A percentile compares a stretch with the other conserved stretches of the same genome.
These are phyloP conservation scores for Megaptera novaeangliae DNA, from an alignment of 2,113 vertebrate species.

Conservation along the genomic window DNA sequence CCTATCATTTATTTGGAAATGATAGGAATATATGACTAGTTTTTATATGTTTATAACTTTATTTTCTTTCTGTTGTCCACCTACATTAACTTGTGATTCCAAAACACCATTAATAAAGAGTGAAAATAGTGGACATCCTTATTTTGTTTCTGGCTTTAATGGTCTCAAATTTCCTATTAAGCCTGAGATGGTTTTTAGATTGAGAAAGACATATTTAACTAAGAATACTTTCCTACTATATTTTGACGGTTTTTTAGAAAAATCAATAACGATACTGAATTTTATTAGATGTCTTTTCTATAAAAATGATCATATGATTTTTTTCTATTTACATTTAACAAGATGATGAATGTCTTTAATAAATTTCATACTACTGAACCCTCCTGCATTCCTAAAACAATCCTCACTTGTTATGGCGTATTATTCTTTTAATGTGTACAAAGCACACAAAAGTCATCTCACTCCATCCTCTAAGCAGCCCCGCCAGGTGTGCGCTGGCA, in stretches of 20 bases:
- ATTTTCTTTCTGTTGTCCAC: background rate
- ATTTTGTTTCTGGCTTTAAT: background rate
- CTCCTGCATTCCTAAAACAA: background rate
- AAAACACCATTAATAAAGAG: background rate
- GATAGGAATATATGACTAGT: background rate
- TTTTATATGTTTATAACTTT: background rate
- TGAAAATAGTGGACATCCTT: background rate
- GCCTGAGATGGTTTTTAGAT: background rate
- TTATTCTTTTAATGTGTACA: background rate
- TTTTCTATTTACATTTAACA: slow-evolving; percentile 15
- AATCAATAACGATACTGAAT: background rate
- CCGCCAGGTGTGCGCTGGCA: accelerated
- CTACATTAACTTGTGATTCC: background rate
- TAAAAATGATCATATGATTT: background rate
- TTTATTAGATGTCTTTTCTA: background rate
- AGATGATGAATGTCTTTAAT: background rate
- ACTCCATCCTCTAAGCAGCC: background rate
- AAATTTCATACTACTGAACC: background rate
- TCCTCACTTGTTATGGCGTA: background rate
- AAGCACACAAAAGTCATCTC: background rate
- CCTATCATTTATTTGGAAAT: background rate
- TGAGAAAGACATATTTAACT: background rate
- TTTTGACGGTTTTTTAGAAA: background rate
- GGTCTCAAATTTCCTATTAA: background rate
- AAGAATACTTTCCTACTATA: background rate